Percentiles rank a stretch among this genome's conserved stretches.
Conservation (phyloP, 2,888 invertebrate genomes). For the Atethmia centrago region DNA sequence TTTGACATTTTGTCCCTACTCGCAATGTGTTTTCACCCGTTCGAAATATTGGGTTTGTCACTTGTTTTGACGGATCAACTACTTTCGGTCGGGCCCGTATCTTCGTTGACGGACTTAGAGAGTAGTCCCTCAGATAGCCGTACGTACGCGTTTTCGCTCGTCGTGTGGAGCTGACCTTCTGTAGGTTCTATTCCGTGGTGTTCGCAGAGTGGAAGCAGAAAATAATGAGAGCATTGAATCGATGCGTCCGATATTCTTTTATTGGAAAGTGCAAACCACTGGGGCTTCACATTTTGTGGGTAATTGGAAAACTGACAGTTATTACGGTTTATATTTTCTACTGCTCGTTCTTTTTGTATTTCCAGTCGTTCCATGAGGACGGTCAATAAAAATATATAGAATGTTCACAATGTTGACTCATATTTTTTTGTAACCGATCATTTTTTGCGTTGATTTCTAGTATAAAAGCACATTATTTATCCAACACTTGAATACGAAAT, state of each 20-base stretch:
- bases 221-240: conserved; percentile 46
- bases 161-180: neutral
- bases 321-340: conserved; percentile 46
- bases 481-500: neutral
- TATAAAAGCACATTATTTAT: no score
- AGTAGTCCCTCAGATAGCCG: no score
- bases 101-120: no score
- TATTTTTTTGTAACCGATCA: neutral
- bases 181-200: conserved; percentile 17
- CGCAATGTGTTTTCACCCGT: no score
- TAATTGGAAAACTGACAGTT: conserved; percentile 67
- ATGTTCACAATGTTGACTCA: neutral
- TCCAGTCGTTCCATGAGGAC: conserved; percentile 21
- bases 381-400: conserved; percentile 15
- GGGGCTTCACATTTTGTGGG: conserved; percentile 51
- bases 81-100: no score
- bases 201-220: conserved; percentile 21
- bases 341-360: conserved; percentile 34
- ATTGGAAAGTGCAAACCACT: conserved; percentile 64
- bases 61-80: no score
- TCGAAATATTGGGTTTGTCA: no score
- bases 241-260: conserved; percentile 42
- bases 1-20: no score
- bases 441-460: neutral
- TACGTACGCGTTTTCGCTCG: neutral